A percentile compares a stretch with the other conserved stretches of the same genome.
Evolutionary conservation across 2,888 invertebrate genomes (phyloP).

Genomic region (Hydraecia micacea): DNA sequence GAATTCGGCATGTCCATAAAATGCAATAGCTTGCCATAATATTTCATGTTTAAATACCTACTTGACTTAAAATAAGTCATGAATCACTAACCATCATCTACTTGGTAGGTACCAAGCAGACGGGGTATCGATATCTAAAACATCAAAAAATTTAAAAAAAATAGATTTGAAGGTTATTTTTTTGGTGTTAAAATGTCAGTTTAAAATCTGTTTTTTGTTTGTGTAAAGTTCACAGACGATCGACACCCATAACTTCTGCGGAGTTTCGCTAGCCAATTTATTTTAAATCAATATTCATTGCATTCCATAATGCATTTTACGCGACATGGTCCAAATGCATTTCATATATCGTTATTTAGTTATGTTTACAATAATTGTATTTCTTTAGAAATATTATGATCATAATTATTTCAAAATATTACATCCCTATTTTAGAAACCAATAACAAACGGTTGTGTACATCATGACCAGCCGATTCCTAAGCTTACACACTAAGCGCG

Average conservation of each 20-base stretch:
- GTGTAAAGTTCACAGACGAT: not conserved
- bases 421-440: not conserved
- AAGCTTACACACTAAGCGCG: constrained; percentile 51
- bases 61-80: not conserved
- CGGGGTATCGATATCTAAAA: not conserved
- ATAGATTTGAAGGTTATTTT: not conserved
- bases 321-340: not conserved
- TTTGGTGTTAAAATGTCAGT: not conserved
- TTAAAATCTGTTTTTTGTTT: not conserved
- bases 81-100: too few relatives aligned
- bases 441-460: constrained; percentile 13
- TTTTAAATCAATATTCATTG: constrained; percentile 1
- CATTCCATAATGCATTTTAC: not conserved
- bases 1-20: constrained; percentile 19
- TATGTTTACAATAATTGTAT: not conserved
- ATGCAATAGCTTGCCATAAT: not conserved
- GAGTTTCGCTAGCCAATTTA: not conserved
- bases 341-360: not conserved
- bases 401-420: not conserved
- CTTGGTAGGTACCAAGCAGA: not conserved
- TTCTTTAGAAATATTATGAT: not conserved
- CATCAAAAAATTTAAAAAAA: not conserved
- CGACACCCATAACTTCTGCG: not conserved
- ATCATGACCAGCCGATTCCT: constrained; percentile 11
- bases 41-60: constrained; percentile 5